These are phyloP conservation scores for Apeira syringaria DNA, from an alignment of 2,888 invertebrate species.

Conservation along the genomic window DNA sequence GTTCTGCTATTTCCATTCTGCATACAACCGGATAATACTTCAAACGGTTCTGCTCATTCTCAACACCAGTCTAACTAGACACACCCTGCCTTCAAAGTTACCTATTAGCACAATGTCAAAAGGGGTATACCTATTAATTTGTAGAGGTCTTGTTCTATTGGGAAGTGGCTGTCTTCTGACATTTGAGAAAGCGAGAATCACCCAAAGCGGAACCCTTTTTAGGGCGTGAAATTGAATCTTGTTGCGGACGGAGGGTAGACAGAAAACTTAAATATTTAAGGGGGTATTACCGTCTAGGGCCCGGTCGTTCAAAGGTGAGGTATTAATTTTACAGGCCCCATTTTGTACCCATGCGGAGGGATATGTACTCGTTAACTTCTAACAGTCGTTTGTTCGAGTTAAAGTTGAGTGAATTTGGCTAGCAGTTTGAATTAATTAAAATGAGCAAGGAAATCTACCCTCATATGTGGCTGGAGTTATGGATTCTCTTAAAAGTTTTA, in stretches of 20 bases:
- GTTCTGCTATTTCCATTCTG: conserved; percentile 65
- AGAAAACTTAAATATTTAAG: conserved; percentile 82
- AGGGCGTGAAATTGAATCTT: conserved; percentile 83
- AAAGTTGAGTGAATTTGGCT: conserved; percentile 51
- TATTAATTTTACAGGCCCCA: conserved; percentile 79
- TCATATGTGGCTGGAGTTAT: conserved; percentile 51
- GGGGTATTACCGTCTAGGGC: conserved; percentile 72
- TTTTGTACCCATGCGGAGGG: conserved; percentile 63
- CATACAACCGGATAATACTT: conserved; percentile 75
- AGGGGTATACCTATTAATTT: conserved; percentile 45
- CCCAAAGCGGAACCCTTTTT: conserved; percentile 72
- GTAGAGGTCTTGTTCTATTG: conserved; percentile 54
- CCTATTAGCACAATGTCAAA: conserved; percentile 33
- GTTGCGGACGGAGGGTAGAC: conserved; percentile 75
- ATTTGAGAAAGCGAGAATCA: conserved; percentile 71
- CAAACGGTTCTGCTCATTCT: conserved; percentile 57
- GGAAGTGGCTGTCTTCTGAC: conserved; percentile 71
- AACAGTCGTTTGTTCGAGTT: conserved; percentile 66
- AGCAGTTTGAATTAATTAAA: conserved; percentile 73
- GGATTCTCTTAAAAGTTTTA: conserved; percentile 58
- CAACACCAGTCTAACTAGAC: conserved; percentile 53
- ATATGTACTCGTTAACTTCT: conserved; percentile 77
- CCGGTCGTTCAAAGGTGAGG: conserved; percentile 69
- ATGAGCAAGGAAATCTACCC: conserved; percentile 60
- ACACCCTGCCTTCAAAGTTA: conserved; percentile 41